Evolutionary conservation across 1,140 invertebrate genomes (phyloP).

Genomic region (Listronotus oregonensis): DNA sequence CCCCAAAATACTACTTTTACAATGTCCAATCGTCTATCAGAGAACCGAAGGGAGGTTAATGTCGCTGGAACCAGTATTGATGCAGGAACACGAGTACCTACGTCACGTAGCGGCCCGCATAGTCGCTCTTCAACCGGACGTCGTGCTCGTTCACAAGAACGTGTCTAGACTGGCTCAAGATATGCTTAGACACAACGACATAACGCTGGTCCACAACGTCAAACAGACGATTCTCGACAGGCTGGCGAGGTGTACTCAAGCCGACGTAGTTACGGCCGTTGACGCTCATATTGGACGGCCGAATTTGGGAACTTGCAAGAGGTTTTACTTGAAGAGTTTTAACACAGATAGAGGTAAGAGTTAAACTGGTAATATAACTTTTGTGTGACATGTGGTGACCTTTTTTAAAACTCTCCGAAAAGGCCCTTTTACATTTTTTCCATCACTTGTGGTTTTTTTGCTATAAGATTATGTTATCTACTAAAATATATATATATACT

Average conservation of each 20-base stretch:
- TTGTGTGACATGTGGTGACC: no score
- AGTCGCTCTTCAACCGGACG: conserved; percentile 78
- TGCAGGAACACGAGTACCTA: conserved; percentile 92
- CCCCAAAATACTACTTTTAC: conserved; percentile 83
- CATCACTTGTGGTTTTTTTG: no score
- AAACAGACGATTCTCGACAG: conserved; percentile 84
- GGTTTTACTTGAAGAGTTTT: conserved; percentile 78
- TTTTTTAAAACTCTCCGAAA: no score
- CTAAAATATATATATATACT: no score
- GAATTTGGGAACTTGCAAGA: conserved; percentile 83
- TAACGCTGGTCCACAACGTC: conserved; percentile 89
- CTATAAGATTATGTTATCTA: no score
- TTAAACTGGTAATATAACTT: no score
- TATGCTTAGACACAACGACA: conserved; percentile 74
- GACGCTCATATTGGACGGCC: conserved; percentile 86
- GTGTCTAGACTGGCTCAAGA: conserved; percentile 90
- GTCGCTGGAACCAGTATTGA: conserved; percentile 87
- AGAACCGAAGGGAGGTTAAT: conserved; percentile 88
- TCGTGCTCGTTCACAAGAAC: conserved; percentile 88
- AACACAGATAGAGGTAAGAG: conserved; percentile 60
- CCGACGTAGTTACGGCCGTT: conserved; percentile 86
- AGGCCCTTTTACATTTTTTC: no score
- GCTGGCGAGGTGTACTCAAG: conserved; percentile 80
- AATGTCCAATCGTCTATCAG: conserved; percentile 91
- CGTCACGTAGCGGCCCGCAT: conserved; percentile 89